Base-by-base conservation (phyloP, 2,113 vertebrate species). In the Naja naja region DNA sequence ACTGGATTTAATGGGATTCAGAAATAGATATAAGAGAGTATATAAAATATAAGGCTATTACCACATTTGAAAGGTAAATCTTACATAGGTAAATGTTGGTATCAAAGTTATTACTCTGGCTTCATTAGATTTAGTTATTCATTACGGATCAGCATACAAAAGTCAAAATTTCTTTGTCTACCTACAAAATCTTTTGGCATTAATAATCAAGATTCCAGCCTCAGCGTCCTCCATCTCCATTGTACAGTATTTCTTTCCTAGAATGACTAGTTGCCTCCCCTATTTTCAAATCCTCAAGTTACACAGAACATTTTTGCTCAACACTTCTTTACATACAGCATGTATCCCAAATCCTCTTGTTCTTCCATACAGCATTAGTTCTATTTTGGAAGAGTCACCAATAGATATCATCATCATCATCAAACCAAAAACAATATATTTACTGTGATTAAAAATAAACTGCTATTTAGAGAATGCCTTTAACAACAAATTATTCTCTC, bases 391-490 rank as follows among this genome's bases (percentile, higher is more conserved):
- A 64, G 27, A 64, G 27, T 64, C 60, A 0, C 60, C 27, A 64
- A 60, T 64, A 23, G 58, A 30, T 64, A 64, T 3, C 25, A 4
- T 64, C 58, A 64, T 96, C 96, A 87, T 64, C 56, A 96, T 94
- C 49, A 52, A 95, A 95, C 91, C 94, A 95, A 96, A 97, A 94
- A 96, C 97, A 97, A 94, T 97, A 94, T 60, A 22, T 95, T 96
- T 98, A 96, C 95, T 97, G 92, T 96, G 94, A 95, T 95, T 97
- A 95, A 96, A 97, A 97, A 81, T 60, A 96, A 96, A 96, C 97
- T 95, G 95, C 96, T 97, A 97, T 94, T 97, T 94, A 95, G 95
- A 91, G 95, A 97, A 97, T 93, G 94, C 93, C 94, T 96, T 91
- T 97, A 95, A 92, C 95, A 89, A 89, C 95, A 94, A 97, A 94